These are phyloP conservation scores for Chauna torquata DNA, from an alignment of 2,113 vertebrate genomes.

Conservation along the genomic window DNA sequence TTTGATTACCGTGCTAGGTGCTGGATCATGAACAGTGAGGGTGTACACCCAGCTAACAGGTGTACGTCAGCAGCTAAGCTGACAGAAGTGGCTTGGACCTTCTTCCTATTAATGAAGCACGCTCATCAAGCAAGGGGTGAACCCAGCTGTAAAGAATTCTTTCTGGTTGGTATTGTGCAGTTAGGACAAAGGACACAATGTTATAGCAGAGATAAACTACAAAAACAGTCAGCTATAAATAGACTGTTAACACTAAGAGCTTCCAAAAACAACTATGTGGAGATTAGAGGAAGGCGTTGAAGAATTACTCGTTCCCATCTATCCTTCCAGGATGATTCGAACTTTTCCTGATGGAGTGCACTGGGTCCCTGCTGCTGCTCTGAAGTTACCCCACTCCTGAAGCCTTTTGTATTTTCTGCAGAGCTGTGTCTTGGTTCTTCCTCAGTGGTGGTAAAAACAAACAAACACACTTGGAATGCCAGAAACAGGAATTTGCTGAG, in stretches of 20 bases:
- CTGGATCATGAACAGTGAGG: neutral
- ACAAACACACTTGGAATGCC: neutral
- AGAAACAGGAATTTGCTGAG: neutral
- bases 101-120: neutral
- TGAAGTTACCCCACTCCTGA: neutral
- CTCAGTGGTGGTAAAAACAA: neutral
- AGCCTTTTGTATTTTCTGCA: neutral
- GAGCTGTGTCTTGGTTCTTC: neutral
- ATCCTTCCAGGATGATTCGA: neutral
- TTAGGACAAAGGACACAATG: neutral
- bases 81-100: neutral
- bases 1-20: neutral
- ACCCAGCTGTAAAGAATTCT: neutral
- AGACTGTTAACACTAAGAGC: neutral
- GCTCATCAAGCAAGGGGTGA: neutral
- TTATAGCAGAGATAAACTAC: constrained; percentile 33
- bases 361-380: neutral
- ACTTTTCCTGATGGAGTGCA: neutral
- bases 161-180: neutral
- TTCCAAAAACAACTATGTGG: constrained; percentile 5
- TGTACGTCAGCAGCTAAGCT: too few species aligned
- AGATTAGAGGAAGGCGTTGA: neutral
- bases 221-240: constrained; percentile 44
- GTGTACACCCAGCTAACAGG: neutral
- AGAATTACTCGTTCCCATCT: neutral